phyloP scores from a whole-genome alignment of 2,888 invertebrate species.

The Napeogenes inachia region DNA sequence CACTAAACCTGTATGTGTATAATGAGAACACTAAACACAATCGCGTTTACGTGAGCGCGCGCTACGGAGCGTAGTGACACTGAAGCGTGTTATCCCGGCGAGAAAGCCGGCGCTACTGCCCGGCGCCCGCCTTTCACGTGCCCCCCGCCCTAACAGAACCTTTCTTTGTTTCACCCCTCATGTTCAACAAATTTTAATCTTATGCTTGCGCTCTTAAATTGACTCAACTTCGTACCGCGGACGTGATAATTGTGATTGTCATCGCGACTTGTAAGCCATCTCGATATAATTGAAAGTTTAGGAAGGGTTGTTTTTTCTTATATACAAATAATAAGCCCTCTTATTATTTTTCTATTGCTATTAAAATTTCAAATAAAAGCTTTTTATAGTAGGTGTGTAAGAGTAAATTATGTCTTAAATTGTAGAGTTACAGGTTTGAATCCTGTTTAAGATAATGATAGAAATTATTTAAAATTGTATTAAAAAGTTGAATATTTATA shows the following conservation, averaged over 20 bases:
- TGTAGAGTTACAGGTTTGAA: no score
- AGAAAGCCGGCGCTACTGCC: slow-evolving; percentile 58
- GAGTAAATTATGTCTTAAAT: no score
- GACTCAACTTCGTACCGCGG: slow-evolving; percentile 37
- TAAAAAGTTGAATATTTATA: no score
- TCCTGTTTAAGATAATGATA: no score
- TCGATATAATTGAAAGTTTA: slow-evolving; percentile 31
- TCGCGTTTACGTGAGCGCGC: slow-evolving; percentile 33
- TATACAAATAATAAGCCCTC: neutral
- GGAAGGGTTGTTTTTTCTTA: slow-evolving; percentile 19
- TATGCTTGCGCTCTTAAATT: slow-evolving; percentile 58
- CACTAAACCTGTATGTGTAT: slow-evolving; percentile 22
- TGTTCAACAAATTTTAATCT: slow-evolving; percentile 58
- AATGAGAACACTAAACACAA: slow-evolving; percentile 40
- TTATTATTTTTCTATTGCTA: no score
- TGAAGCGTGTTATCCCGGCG: slow-evolving; percentile 46
- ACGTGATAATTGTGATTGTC: slow-evolving; percentile 36
- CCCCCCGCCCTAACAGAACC: slow-evolving; percentile 63
- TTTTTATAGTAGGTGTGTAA: no score
- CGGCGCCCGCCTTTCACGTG: slow-evolving; percentile 47
- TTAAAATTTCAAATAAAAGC: no score
- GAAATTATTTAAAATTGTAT: no score
- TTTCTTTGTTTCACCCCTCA: slow-evolving; percentile 72
- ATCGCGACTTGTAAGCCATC: slow-evolving; percentile 26
- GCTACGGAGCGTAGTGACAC: slow-evolving; percentile 23